phyloP scores from a whole-genome alignment of 1,140 invertebrate genomes.

The Leptinotarsa undecemlineata region DNA sequence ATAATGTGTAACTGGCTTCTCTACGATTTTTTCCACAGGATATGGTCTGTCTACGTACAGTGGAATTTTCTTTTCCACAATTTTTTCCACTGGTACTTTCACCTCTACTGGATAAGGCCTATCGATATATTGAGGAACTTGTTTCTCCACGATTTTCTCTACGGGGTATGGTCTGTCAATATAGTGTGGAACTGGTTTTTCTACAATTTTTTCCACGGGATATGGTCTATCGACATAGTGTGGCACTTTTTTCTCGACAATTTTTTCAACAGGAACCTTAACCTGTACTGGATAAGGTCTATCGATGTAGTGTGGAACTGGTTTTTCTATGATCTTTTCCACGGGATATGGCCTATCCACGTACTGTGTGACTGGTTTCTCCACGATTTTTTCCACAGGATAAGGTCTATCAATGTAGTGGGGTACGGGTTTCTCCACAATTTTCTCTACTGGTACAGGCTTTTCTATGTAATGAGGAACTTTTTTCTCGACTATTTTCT shows the following conservation, averaged over 20 bases:
- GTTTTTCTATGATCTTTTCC: constrained; percentile 40
- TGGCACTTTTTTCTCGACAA: constrained; percentile 44
- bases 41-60: constrained; percentile 40
- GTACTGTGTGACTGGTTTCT: constrained; percentile 57
- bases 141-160: constrained; percentile 41
- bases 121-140: constrained; percentile 36
- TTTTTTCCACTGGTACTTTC: constrained; percentile 51
- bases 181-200: constrained; percentile 48
- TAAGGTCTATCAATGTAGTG: constrained; percentile 62
- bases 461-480: constrained; percentile 60
- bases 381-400: constrained; percentile 60
- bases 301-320: constrained; percentile 37
- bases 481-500: constrained; percentile 41
- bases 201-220: constrained; percentile 56
- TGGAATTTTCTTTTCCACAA: constrained; percentile 53
- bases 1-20: constrained; percentile 48
- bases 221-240: constrained; percentile 42
- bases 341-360: constrained; percentile 45
- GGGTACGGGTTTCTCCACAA: constrained; percentile 62
- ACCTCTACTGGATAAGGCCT: constrained; percentile 47
- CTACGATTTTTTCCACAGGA: constrained; percentile 56
- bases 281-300: constrained; percentile 47
- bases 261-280: constrained; percentile 40
- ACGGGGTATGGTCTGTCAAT: constrained; percentile 48
- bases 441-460: constrained; percentile 60